phyloP scores from a whole-genome alignment of 2,797 vertebrate genomes.

The Ctenochaetus hawaiiensis region DNA sequence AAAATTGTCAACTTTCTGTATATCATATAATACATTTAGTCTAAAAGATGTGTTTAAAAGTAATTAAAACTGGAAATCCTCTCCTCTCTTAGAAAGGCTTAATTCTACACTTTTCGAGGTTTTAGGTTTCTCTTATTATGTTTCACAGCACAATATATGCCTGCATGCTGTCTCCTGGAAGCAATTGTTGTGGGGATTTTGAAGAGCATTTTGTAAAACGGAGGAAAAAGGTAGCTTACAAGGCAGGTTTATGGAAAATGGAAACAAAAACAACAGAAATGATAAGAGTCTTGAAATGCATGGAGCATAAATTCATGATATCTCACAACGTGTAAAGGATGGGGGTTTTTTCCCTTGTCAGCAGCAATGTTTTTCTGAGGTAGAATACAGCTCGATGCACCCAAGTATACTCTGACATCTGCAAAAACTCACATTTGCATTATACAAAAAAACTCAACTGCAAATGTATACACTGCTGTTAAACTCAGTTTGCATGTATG shows the following conservation, averaged over 20 bases:
- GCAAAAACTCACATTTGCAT: conserved; percentile 24
- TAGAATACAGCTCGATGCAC: not conserved
- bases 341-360: not conserved
- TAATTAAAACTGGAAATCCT: not conserved
- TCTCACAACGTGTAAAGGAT: conserved; percentile 2
- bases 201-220: conserved; percentile 13
- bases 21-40: not conserved
- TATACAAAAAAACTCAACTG: conserved; percentile 8
- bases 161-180: not conserved
- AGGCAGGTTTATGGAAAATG: conserved; percentile 6
- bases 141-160: not conserved
- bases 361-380: not conserved
- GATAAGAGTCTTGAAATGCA: not conserved
- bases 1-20: too few species aligned
- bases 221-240: not conserved
- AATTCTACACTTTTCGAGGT: not conserved
- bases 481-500: conserved; percentile 26
- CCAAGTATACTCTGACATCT: conserved; percentile 21
- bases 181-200: not conserved
- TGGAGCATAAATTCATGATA: conserved; percentile 10
- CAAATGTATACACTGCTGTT: conserved; percentile 4
- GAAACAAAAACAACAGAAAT: not conserved
- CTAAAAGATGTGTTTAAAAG: not conserved
- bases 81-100: not conserved
- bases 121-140: not conserved